Base-by-base conservation (phyloP, 2,888 invertebrate genomes). In the Ennomos fuscantarius region DNA sequence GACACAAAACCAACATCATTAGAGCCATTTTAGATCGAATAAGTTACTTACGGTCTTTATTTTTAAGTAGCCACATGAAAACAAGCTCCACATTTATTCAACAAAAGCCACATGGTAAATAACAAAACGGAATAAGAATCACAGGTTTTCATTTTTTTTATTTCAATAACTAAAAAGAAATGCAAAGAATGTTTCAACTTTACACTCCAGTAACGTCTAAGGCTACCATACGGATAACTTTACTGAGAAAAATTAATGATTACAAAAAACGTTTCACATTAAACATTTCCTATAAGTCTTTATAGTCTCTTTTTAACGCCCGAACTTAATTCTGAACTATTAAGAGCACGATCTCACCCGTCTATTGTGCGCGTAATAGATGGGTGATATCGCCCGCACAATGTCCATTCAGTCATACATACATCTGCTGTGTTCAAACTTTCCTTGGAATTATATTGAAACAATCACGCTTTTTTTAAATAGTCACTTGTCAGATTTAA, bases 251-350 rank as follows among this genome's bases (percentile, higher is more conserved):
- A 88, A 89, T 84, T 78, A 88, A 86, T 87, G 88, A 89, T 89
- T 91, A 91, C 89, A 91, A 91, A 90, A 88, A 89, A 87, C 83
- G 83, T 90, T 63, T 91, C 87, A 89, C 84, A 85, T 85, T 89
- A 88, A 87, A 88, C 86, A 89, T 89, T 89, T 87, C 82, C 88
- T 91, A 89, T 91, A 91, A 92, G 92, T 92, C 91, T 92, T 91
- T 90, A 84, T 87, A 59, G 58, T 59, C 58, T 91, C 86, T 88
- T 84, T 87, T 76, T 76, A 80, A 81, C 87, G 86, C 84, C 88
- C 86, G 74, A 81, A 82, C 82, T 79, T 73, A 72, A 66, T 69
- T 78, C 79, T 77, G 79, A 84, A 85, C 87, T 24, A 82, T 80
- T 78, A 79, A 79, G 86, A 88, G 84, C 89, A 90, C n/a, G n/a